Evolutionary conservation across 2,113 vertebrate species (phyloP).

Genomic region (Ibidorhyncha struthersii): DNA sequence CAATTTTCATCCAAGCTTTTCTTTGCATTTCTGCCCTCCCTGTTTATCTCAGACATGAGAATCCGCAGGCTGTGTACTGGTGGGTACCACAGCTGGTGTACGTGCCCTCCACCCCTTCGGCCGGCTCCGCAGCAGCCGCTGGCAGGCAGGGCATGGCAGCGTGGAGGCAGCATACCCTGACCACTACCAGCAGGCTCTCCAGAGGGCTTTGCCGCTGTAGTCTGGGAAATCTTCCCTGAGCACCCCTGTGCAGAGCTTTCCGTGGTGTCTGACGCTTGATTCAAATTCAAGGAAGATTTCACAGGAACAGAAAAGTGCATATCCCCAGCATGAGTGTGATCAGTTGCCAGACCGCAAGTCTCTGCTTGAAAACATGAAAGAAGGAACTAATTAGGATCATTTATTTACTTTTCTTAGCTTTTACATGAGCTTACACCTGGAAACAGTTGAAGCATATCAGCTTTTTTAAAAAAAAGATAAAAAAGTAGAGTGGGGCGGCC

Average conservation of each 20-base stretch:
- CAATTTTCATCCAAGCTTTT: background rate
- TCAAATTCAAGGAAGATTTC: background rate
- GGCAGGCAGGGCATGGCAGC: background rate
- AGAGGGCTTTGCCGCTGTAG: background rate
- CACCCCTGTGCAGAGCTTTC: background rate
- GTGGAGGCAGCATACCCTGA: background rate
- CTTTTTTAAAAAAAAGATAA: background rate
- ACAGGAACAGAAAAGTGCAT: background rate
- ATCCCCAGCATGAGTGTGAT: background rate
- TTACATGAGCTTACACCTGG: background rate
- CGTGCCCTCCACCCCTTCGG: background rate
- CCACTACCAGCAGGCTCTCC: background rate
- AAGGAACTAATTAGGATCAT: background rate
- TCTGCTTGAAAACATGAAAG: background rate
- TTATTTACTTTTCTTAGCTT: background rate
- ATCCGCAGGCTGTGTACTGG: background rate
- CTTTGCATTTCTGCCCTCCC: background rate
- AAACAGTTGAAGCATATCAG: background rate
- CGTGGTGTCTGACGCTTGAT: background rate
- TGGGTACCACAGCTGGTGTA: background rate
- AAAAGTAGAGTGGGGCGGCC: background rate
- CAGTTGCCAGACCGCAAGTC: background rate
- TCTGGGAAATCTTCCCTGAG: background rate
- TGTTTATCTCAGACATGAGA: background rate
- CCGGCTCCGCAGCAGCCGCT: rapidly evolving